Percentiles rank a stretch among this genome's conserved stretches.
phyloP scores from a whole-genome alignment of 64 coral and sea anemone genomes.

The Montipora cactus region DNA sequence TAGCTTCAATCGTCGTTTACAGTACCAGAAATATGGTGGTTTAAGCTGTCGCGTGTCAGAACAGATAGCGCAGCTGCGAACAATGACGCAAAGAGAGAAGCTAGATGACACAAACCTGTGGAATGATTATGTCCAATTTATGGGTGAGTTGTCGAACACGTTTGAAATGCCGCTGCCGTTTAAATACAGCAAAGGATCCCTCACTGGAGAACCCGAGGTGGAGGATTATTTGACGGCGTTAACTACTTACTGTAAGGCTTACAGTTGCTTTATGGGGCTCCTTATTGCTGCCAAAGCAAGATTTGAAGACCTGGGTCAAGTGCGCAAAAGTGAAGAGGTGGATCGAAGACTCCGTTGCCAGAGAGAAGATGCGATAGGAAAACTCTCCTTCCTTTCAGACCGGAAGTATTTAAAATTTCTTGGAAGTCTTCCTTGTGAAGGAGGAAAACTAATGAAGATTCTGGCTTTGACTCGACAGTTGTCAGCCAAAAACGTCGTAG shows the following conservation, averaged over 20 bases:
- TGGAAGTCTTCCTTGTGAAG: slow-evolving; percentile 4
- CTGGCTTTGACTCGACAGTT: not conserved
- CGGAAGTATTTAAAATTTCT: slow-evolving; percentile 28
- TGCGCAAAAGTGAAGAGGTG: not conserved
- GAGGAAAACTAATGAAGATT: slow-evolving; percentile 62
- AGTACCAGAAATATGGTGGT: slow-evolving; percentile 24
- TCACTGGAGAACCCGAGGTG: slow-evolving; percentile 37
- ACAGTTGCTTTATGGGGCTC: slow-evolving; percentile 48
- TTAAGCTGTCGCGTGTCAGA: slow-evolving; percentile 3
- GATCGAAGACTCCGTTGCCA: slow-evolving; percentile 13
- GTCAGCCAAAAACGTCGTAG: not conserved
- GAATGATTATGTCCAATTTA: slow-evolving; percentile 38
- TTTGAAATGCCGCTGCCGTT: slow-evolving; percentile 40
- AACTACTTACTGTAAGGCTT: slow-evolving; percentile 19
- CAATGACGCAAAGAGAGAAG: slow-evolving; percentile 10
- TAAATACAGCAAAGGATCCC: not conserved
- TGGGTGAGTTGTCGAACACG: slow-evolving; percentile 24
- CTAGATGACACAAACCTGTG: slow-evolving; percentile 34
- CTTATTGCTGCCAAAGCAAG: slow-evolving; percentile 18
- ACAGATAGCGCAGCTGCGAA: not conserved
- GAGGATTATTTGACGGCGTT: slow-evolving; percentile 54
- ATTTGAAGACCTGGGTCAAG: not conserved
- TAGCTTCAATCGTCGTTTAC: slow-evolving; percentile 13
- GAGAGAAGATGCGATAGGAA: not conserved
- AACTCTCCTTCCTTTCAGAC: slow-evolving; percentile 38